phyloP scores from a whole-genome alignment of 1,140 invertebrate genomes.

The Pseudomyrmex flavicornis region DNA sequence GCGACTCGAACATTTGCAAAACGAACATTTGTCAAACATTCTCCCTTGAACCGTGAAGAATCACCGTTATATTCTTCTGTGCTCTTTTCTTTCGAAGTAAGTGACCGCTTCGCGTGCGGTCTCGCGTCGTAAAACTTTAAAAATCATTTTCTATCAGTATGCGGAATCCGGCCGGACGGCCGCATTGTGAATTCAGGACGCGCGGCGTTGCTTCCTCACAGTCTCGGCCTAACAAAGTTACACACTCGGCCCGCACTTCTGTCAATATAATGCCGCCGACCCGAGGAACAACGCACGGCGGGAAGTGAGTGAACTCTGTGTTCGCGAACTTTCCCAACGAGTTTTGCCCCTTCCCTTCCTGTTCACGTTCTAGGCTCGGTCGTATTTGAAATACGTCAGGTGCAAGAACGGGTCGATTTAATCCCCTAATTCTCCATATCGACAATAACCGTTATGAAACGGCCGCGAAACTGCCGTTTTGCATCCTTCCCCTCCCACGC shows the following conservation, averaged over 20 bases:
- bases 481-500: constrained; percentile 24
- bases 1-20: neutral
- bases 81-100: neutral
- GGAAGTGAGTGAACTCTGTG: constrained; percentile 50
- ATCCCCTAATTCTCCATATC: constrained; percentile 71
- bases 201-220: constrained; percentile 50
- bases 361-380: constrained; percentile 8
- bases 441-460: constrained; percentile 60
- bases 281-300: constrained; percentile 66
- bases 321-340: constrained; percentile 65
- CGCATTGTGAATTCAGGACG: constrained; percentile 62
- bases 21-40: neutral
- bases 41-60: neutral
- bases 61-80: neutral
- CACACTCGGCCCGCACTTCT: constrained; percentile 68
- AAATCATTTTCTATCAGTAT: constrained; percentile 71
- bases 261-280: constrained; percentile 69
- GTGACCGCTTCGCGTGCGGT: no score
- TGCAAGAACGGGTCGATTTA: constrained; percentile 71
- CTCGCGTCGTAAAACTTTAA: constrained; percentile 53
- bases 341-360: constrained; percentile 34
- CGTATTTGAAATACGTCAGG: constrained; percentile 74
- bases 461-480: constrained; percentile 36
- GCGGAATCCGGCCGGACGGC: constrained; percentile 57
- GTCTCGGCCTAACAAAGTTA: constrained; percentile 72